Evolutionary conservation across 2,113 vertebrate genomes (phyloP), one percentile per base, ranked within the genome.

Genomic region (Embiotoca jacksoni): DNA sequence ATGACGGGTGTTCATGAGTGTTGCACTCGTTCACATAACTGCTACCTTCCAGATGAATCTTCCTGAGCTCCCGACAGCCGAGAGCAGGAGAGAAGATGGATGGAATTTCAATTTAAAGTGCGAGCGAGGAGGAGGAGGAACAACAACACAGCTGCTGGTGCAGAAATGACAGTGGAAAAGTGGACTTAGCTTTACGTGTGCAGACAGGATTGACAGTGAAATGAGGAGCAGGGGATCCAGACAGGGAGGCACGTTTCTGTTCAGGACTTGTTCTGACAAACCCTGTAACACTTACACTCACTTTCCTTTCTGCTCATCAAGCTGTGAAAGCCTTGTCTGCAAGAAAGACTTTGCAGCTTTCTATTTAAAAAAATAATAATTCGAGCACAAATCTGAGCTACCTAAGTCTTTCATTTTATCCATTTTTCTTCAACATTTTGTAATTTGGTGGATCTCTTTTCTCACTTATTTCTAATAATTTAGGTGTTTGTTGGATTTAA

Each of bases 261-360:
- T 75, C 57, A 71, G 11, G 72, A 39, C 88, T 70, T 81, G 91
- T 89, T 72, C 64, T 71, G 65, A 87, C 91, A 92, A 61, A 81
- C 57, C 63, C 46, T 13, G 2, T 13, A 0, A 36, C 55, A 23
- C 56, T 58, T 37, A 65, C 56, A 64, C 59, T 55, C 13, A 37
- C 35, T 67, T 37, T 54, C 8, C 57, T 35, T 41, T 57, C 60
- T 52, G 36, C 69, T 56, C 60, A 7, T 31, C 39, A 30, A 33
- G 52, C 5, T 15, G 6, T 31, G 37, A 47, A 35, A 63, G 46
- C 11, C 7, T 11, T 5, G 37, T 3, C 0, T 41, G 52, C 41
- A 59, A 23, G 23, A 23, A 32, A 35, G 41, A 11, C 16, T 4
- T 30, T 30, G 37, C 66, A 44, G 46, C n/a, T 47, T 32, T 32